Conservation (phyloP, 2,797 vertebrate genomes). For the Nyctibius grandis region DNA sequence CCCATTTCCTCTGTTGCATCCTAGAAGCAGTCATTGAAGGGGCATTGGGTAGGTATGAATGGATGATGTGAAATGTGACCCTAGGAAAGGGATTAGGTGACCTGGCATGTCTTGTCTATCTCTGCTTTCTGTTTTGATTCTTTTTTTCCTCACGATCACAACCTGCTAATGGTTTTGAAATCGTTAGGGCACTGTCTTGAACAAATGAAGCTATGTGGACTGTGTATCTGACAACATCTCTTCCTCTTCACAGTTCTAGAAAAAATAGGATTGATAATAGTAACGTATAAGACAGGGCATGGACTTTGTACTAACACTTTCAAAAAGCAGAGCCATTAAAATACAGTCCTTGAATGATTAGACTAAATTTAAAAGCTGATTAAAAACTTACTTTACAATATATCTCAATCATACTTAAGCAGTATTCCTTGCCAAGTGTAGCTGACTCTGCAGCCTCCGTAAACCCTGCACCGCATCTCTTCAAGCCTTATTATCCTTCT, state of each 20-base stretch:
- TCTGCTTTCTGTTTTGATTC: not conserved
- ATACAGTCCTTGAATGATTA: not conserved
- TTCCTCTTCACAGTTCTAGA: not conserved
- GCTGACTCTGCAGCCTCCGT: conserved; percentile 35
- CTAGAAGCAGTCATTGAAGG: not conserved
- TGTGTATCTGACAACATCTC: not conserved
- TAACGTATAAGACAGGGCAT: not conserved
- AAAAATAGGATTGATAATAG: not conserved
- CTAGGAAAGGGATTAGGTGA: not conserved
- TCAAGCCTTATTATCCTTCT: conserved; percentile 37
- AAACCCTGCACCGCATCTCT: not conserved
- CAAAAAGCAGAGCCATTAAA: not conserved
- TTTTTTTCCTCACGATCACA: not conserved
- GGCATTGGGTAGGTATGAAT: not conserved
- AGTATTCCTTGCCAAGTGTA: not conserved
- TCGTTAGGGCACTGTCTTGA: not conserved
- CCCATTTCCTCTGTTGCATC: not conserved
- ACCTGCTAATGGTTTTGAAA: not conserved
- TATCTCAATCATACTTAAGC: conserved; percentile 21
- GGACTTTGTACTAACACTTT: not conserved
- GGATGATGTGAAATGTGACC: not conserved
- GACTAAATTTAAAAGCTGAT: not conserved
- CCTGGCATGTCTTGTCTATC: not conserved
- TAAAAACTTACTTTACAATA: not conserved
- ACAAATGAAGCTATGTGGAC: not conserved